Conservation (phyloP, 2,797 vertebrate genomes). For the Platyrinchus mystaceus region DNA sequence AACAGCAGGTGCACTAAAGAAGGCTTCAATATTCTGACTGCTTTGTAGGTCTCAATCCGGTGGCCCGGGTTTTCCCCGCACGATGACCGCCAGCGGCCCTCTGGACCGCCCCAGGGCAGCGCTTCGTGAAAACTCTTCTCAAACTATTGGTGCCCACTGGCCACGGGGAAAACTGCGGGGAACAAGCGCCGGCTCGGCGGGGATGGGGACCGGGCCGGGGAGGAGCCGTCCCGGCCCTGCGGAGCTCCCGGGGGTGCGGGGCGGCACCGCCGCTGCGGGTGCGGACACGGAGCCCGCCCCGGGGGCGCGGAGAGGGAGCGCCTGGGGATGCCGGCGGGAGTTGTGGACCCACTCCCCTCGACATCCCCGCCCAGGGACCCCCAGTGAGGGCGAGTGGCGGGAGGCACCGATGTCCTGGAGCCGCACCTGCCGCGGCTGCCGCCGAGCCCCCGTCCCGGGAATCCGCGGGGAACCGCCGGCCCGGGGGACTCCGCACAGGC, state of each 20-base stretch:
- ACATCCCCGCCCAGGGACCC: neutral
- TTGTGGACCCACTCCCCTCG: neutral
- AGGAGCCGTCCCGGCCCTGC: neutral
- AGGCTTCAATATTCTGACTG: neutral
- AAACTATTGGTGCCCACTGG: neutral
- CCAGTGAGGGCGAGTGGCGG: neutral
- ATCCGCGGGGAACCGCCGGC: neutral
- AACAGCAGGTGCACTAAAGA: neutral
- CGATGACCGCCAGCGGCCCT: fast-evolving
- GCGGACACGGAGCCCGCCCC: neutral
- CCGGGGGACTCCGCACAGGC: neutral
- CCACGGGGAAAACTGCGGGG: neutral
- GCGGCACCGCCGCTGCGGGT: neutral
- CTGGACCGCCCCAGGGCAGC: neutral
- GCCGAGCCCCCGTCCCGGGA: neutral
- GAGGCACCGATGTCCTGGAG: neutral
- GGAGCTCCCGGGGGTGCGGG: neutral
- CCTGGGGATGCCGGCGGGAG: neutral
- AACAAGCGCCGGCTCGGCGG: fast-evolving
- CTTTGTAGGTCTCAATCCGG: too few relatives aligned
- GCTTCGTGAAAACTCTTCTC: neutral
- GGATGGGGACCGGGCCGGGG: too few relatives aligned
- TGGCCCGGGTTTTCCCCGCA: fast-evolving
- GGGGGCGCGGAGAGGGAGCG: neutral
- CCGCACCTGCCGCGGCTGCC: neutral